Base-by-base conservation (phyloP, 2,888 invertebrate genomes). In the Bellardia pandia region DNA sequence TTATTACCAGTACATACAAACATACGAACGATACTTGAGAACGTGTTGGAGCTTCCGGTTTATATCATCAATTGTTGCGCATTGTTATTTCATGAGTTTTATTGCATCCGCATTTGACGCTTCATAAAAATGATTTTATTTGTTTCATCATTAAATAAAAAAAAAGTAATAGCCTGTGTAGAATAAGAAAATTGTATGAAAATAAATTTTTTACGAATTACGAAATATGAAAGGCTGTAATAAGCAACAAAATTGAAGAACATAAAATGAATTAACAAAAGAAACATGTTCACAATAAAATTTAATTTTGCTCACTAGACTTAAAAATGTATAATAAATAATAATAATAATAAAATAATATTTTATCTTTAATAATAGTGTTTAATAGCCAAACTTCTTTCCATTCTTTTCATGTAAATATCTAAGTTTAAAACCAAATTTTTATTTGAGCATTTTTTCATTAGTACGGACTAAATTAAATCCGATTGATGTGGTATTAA, bases 41-140 rank as follows among this genome's bases (percentile, higher is more conserved):
- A 66, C 40, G 42, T 66, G 66, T 66, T 16, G 23, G 16, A 23
- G 66, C 42, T 66, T 66, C 16, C 66, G 42, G 16, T 16, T 42
- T 66, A 62, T 66, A 66, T 66, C 66, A 66, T 45, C 66, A 66
- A 45, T 66, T 45, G 66, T 66, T 66, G 45, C 66, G 14, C 45
- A 45, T 45, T 66, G 14, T 45, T 45, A 66, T 45, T 66, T 66
- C 13, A 66, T 45, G 45, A 45, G 30, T 42, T 66, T 66, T 66
- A 66, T 66, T 66, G 66, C 66, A 66, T 66, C 66, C 66, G 66
- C 45, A 66, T 66, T 66, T 66, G 66, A 45, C 66, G 66, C 45
- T 45, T 66, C 66, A 66, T 66, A 66, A 66, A 66, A 66, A 66
- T 30, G 5, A n/a, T 66, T 66, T 66, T 66, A 45, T 66, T 45